phyloP scores from a whole-genome alignment of 2,888 invertebrate species.

The Cancer borealis region DNA sequence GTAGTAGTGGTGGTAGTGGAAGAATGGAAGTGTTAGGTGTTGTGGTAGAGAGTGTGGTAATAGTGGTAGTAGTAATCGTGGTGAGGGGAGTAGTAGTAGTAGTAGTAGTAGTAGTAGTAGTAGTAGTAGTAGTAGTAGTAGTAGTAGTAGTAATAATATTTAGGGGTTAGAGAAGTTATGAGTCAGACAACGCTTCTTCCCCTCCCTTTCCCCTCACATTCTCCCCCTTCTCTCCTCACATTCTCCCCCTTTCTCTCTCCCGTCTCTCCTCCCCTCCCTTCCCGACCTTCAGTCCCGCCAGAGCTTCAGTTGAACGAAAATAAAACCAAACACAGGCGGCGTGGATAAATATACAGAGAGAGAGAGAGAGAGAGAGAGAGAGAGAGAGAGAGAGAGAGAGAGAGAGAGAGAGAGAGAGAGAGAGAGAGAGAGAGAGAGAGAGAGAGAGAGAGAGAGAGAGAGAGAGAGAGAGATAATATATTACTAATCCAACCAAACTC shows the following conservation, averaged over 20 bases:
- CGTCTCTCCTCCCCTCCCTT: neutral
- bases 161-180: neutral
- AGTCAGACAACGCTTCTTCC: slow-evolving; percentile 16
- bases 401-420: slow-evolving; percentile 31
- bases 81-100: neutral
- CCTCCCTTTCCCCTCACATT: neutral
- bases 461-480: neutral
- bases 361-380: slow-evolving; percentile 48
- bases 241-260: neutral
- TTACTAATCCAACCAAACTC: too few species aligned
- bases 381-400: slow-evolving; percentile 49
- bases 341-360: slow-evolving; percentile 19
- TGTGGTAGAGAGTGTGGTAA: neutral
- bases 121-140: neutral
- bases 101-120: neutral
- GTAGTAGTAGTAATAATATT: neutral
- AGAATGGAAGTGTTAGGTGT: neutral
- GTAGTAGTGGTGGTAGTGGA: neutral
- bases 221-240: neutral
- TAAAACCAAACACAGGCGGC: neutral
- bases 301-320: neutral
- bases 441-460: slow-evolving; percentile 45
- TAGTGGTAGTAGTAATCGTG: neutral
- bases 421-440: slow-evolving; percentile 47
- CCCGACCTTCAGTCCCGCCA: neutral